A percentile compares a stretch with the other conserved stretches of the same genome.
Evolutionary conservation across 2,888 invertebrate species (phyloP).

Genomic region (Blomia tropicalis): DNA sequence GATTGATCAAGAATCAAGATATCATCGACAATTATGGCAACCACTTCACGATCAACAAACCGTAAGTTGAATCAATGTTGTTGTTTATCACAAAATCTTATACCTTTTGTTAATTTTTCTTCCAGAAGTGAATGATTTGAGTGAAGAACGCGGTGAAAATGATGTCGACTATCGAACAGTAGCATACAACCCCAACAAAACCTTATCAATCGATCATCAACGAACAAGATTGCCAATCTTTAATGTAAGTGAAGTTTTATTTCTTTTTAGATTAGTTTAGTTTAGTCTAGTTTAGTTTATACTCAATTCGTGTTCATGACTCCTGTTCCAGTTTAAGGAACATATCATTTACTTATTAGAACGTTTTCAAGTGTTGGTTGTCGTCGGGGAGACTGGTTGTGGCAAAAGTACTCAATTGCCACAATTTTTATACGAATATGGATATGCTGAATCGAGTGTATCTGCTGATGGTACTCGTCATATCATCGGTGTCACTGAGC

Average conservation of each 20-base stretch:
- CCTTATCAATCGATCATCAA: conserved; percentile 56
- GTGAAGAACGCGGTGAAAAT: conserved; percentile 4
- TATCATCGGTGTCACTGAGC: conserved; percentile 75
- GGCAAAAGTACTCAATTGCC: conserved; percentile 92
- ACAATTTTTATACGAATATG: conserved; percentile 73
- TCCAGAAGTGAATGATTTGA: background rate
- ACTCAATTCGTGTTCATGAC: too few relatives aligned
- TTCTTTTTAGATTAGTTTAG: background rate
- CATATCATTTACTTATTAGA: conserved; percentile 60
- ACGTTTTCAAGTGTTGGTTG: conserved; percentile 67
- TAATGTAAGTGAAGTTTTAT: conserved; percentile 25
- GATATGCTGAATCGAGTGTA: conserved; percentile 48
- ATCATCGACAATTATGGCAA: too few relatives aligned
- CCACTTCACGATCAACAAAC: too few relatives aligned
- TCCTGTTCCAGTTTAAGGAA: conserved; percentile 24
- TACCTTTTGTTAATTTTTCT: too few relatives aligned
- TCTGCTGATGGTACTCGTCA: background rate
- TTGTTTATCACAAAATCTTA: too few relatives aligned
- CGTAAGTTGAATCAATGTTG: too few relatives aligned
- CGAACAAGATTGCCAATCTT: conserved; percentile 28
- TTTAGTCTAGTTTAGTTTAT: too few relatives aligned
- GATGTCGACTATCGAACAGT: conserved; percentile 7
- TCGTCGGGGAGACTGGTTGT: conserved; percentile 78
- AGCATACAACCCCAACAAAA: conserved; percentile 55
- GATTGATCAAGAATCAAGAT: too few relatives aligned